Evolutionary conservation across 2,888 invertebrate genomes (phyloP).

Genomic region (Meteorus colon): DNA sequence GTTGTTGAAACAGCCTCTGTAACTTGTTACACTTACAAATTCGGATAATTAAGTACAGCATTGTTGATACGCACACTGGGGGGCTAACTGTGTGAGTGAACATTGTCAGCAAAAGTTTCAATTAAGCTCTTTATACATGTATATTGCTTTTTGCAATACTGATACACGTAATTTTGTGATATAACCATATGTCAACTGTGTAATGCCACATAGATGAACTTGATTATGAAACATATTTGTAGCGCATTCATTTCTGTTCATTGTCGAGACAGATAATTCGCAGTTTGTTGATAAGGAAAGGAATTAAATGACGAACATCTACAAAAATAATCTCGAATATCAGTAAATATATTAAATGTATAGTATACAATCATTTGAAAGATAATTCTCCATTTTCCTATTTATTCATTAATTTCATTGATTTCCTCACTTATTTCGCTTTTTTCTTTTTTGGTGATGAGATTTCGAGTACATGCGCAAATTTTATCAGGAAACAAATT

Average conservation of each 20-base stretch:
- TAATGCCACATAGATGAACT: constrained; percentile 44
- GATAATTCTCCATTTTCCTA: neutral
- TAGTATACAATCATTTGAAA: neutral
- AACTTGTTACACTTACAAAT: constrained; percentile 28
- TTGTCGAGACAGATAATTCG: neutral
- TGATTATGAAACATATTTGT: constrained; percentile 47
- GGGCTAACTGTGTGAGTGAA: constrained; percentile 53
- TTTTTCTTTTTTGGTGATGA: neutral
- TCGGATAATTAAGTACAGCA: constrained; percentile 24
- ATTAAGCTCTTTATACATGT: constrained; percentile 48
- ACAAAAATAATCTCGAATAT: too few relatives aligned
- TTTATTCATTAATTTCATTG: neutral
- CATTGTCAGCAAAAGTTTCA: constrained; percentile 49
- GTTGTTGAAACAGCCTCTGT: constrained; percentile 19
- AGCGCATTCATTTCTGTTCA: neutral
- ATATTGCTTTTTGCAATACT: constrained; percentile 2
- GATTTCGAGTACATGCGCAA: neutral
- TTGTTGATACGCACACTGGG: constrained; percentile 38
- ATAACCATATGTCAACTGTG: constrained; percentile 44
- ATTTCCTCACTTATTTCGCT: neutral
- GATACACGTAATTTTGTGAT: constrained; percentile 47
- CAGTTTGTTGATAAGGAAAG: neutral
- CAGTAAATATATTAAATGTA: too few relatives aligned
- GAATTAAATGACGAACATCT: neutral
- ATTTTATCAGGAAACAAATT: constrained; percentile 26